Evolutionary conservation across 1,140 invertebrate genomes (phyloP).

Genomic region (Spodoptera litura): DNA sequence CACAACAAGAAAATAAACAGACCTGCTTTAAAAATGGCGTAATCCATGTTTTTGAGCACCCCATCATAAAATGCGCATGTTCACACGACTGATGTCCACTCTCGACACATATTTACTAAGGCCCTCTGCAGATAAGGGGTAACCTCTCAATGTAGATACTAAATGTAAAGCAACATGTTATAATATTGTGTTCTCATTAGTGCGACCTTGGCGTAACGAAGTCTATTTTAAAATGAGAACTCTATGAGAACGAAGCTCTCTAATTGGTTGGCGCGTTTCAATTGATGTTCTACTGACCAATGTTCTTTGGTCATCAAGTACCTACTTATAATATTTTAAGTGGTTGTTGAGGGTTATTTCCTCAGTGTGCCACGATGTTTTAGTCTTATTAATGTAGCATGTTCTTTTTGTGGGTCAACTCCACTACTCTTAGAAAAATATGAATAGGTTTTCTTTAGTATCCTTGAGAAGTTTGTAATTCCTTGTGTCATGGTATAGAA

Average conservation of each 20-base stretch:
- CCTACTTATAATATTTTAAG: too few relatives aligned
- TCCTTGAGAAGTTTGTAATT: too few relatives aligned
- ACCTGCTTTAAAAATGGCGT: conserved; percentile 71
- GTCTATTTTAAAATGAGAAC: conserved; percentile 9
- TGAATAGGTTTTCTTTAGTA: too few relatives aligned
- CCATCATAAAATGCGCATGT: conserved; percentile 48
- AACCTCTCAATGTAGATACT: neutral
- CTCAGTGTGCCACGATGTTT: too few relatives aligned
- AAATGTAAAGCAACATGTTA: neutral
- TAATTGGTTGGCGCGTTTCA: conserved; percentile 26
- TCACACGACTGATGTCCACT: neutral
- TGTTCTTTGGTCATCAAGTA: too few relatives aligned
- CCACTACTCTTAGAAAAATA: too few relatives aligned
- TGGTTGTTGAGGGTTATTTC: too few relatives aligned
- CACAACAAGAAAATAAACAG: neutral
- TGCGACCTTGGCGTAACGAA: conserved; percentile 3
- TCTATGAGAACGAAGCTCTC: neutral
- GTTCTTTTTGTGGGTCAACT: too few relatives aligned
- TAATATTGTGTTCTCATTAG: conserved; percentile 10
- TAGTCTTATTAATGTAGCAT: too few relatives aligned
- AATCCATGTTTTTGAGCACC: conserved; percentile 56
- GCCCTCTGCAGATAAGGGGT: neutral
- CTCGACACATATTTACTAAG: neutral
- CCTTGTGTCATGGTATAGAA: too few relatives aligned
- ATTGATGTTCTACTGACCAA: neutral